A percentile compares a stretch with the other conserved stretches of the same genome.
phyloP scores from a whole-genome alignment of 2,113 vertebrate species.

The Peromyscus polionotus region DNA sequence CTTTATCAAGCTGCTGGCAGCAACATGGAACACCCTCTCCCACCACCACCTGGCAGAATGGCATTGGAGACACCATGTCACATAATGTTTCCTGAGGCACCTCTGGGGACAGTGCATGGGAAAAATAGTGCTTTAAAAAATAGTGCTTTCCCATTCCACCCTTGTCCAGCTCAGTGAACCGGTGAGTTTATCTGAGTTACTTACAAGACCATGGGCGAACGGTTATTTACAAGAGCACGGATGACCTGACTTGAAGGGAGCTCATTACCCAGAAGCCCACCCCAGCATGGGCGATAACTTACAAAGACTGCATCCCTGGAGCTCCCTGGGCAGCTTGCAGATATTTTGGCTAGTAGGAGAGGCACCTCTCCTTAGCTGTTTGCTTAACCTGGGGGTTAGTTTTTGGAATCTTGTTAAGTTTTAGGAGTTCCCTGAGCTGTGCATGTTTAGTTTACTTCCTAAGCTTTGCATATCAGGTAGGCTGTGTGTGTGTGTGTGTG shows the following conservation, averaged over 20 bases:
- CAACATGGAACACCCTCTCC: neutral
- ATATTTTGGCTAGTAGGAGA: neutral
- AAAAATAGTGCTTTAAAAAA: neutral
- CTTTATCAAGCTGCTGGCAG: neutral
- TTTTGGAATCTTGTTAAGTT: neutral
- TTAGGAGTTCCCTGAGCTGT: neutral
- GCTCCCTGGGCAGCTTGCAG: neutral
- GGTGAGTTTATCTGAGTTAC: neutral
- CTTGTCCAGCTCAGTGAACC: neutral
- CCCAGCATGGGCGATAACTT: neutral
- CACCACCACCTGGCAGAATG: neutral
- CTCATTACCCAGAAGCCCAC: neutral
- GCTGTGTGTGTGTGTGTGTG: too few relatives aligned
- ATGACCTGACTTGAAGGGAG: neutral
- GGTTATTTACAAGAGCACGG: neutral
- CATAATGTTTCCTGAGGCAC: neutral
- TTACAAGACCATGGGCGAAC: neutral
- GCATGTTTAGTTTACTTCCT: neutral
- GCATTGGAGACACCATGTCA: neutral
- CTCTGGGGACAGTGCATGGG: neutral
- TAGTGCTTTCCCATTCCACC: neutral
- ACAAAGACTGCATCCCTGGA: neutral
- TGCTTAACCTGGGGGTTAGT: neutral
- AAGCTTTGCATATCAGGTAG: neutral
- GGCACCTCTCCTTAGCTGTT: neutral